Base-by-base conservation (phyloP, 2,113 vertebrate species). In the Forbesichthys papilliferus region DNA sequence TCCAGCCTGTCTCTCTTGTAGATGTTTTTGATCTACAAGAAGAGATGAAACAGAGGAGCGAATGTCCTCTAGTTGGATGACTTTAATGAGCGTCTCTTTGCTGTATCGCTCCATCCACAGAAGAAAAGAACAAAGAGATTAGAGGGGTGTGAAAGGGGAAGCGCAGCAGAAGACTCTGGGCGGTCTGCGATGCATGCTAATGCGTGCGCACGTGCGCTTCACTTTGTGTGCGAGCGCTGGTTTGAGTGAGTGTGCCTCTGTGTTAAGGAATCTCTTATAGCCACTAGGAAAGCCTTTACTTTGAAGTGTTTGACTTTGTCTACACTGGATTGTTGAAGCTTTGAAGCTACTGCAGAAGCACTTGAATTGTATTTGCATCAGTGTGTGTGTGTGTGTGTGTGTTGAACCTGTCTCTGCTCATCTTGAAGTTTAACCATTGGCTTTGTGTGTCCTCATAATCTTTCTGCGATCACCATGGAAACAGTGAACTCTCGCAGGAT, bases 291-390 rank as follows among this genome's bases (percentile, higher is more conserved):
- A 20, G 66, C 54, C 63, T 71, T 72, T 56, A 48, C 80, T 87
- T 87, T 86, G 76, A 87, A 86, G 76, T 84, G 6, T 61, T 46
- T 54, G 53, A 61, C 75, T 84, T 85, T 84, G 85, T 84, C 69
- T 82, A 16, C 73, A 58, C 75, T 75, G 67, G 81, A 75, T 73
- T 57, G 16, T 61, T 69, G 61, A 73, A 84, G 82, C 71, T 86
- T 84, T 87, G 78, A 90, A 83, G 82, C 71, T 27, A 59, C 52
- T 68, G 65, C 64, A 42, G 66, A 68, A 65, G 59, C 12, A 1
- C n/a, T 52, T 73, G 42, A 47, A 48, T 11, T 16, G 14, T 34
- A 79, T 84, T 81, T 82, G 70, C 83, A 79, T 72, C 56, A 2
- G 18, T 46, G 10, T 70, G 76, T 78, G 61, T 49, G 57, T 69